Conservation (phyloP, 2,888 invertebrate species). For the Bellardia pandia region DNA sequence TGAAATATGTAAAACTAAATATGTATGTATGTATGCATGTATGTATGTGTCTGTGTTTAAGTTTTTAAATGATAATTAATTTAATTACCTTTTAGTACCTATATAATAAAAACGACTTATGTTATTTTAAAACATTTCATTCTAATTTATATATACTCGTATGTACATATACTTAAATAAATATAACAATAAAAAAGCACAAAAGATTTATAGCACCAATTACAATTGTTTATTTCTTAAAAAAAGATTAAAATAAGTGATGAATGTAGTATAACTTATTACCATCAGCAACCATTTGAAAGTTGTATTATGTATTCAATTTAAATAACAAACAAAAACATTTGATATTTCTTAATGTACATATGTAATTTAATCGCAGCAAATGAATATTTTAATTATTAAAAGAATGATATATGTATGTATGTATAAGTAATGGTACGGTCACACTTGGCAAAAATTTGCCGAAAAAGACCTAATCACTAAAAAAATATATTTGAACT, state of each 20-base stretch:
- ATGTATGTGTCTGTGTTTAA: conserved; percentile 19
- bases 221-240: conserved; percentile 18
- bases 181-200: conserved; percentile 4
- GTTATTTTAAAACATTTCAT: conserved; percentile 3
- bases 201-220: conserved; percentile 40
- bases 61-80: conserved; percentile 14
- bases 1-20: neutral
- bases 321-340: no score
- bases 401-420: no score
- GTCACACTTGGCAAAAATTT: no score
- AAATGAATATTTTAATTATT: no score
- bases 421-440: no score
- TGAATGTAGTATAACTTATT: neutral
- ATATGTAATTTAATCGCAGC: no score
- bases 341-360: no score
- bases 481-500: no score
- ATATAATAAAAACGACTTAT: conserved; percentile 2
- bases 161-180: neutral
- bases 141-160: conserved; percentile 12
- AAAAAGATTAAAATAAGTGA: neutral
- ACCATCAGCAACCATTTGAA: neutral
- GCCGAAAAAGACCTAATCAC: no score
- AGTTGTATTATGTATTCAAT: neutral
- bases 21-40: neutral
- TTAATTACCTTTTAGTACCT: conserved; percentile 38